These are phyloP conservation scores for Nanorana parkeri DNA, from an alignment of 2,113 vertebrate species.

Conservation along the genomic window DNA sequence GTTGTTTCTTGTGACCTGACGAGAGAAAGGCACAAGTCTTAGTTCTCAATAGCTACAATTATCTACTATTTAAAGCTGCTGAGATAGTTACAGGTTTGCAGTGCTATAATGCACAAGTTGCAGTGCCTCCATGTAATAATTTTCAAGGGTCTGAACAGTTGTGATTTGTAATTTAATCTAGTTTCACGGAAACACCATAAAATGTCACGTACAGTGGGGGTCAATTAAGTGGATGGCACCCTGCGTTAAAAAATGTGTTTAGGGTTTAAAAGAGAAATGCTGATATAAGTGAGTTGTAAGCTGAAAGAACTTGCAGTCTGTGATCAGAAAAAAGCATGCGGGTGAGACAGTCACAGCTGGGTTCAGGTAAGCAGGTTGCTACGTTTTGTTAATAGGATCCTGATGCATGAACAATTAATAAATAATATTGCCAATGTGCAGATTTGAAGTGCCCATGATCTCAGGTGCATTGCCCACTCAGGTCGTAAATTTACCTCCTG, in stretches of 20 bases:
- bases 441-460: too few relatives aligned
- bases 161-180: constrained; percentile 4
- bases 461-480: too few relatives aligned
- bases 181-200: constrained; percentile 1
- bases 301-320: too few relatives aligned
- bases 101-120: constrained; percentile 20
- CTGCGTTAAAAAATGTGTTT: neutral
- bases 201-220: neutral
- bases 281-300: too few relatives aligned
- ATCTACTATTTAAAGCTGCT: constrained; percentile 44
- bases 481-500: too few relatives aligned
- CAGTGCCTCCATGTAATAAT: constrained; percentile 15
- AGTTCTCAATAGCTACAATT: constrained; percentile 39
- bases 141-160: constrained; percentile 8
- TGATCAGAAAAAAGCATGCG: neutral
- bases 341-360: neutral
- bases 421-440: too few relatives aligned
- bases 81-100: constrained; percentile 43
- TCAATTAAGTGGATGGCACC: neutral
- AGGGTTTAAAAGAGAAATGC: too few relatives aligned
- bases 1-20: constrained; percentile 34
- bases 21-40: constrained; percentile 21
- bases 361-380: too few relatives aligned
- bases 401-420: too few relatives aligned
- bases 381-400: too few relatives aligned